Evolutionary conservation across 1,140 invertebrate species (phyloP), one percentile per base, ranked within the genome.

Genomic region (Lithobius niger): DNA sequence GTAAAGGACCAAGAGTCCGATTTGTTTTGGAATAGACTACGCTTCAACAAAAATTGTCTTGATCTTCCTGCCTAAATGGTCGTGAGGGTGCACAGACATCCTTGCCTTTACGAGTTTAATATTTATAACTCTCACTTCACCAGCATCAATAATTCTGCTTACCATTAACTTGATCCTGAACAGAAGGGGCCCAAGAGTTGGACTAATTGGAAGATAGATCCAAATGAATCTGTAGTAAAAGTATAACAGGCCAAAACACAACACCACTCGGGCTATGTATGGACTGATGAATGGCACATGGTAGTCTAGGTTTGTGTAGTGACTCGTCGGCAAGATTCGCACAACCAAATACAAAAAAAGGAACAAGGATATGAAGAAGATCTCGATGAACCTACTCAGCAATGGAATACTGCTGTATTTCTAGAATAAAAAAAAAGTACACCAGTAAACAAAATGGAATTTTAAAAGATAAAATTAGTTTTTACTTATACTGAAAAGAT

Each of bases 191-290:
- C 72, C 73, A 2, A 74, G 59, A 0, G 69, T 72, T 13, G 69
- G 69, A 50, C 69, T 72, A 28, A 74, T 72, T 2, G 71, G 71
- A 2, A 74, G 56, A 59, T 71, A 70, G 15, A 70, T 66, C 25
- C 63, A 66, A 48, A 73, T 64, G n/a, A 71, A 61, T 18, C 73
- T 61, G 58, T 72, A 74, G 59, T 72, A 74, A 61, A 72, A 72
- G 58, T 70, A 73, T 0, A 74, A 59, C 4, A 74, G 49, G 1
- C 62, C 65, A 18, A 63, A 21, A 42, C 64, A 63, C 21, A 66
- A 28, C 16, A 66, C 53, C 1, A 66, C 60, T 47, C 62, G 58
- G 0, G 56, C 60, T 3, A 56, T 54, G 40, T 66, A 66, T 0
- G 65, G 61, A 47, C 60, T 57, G 13, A 64, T 52, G 10, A 21